Evolutionary conservation across 2,888 invertebrate species (phyloP).

Genomic region (Apocheima hispidaria): DNA sequence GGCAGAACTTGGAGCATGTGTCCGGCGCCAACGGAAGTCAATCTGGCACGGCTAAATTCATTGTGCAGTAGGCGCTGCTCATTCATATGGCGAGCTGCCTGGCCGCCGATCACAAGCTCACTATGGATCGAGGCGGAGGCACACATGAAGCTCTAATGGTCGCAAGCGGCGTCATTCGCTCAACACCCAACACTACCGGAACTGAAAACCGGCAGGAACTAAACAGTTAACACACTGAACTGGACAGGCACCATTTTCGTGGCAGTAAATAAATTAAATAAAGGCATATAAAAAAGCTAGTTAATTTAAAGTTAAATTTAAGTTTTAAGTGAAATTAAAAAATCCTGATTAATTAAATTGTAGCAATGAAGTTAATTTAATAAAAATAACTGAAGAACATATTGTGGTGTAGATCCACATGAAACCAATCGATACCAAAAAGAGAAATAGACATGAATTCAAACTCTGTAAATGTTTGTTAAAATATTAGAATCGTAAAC

Average conservation of each 20-base stretch:
- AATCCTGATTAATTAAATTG: too few relatives aligned
- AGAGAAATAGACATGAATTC: background rate
- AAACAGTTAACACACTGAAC: slow-evolving; percentile 68
- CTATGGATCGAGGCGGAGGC: slow-evolving; percentile 54
- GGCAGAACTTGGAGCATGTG: slow-evolving; percentile 70
- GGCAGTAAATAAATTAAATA: slow-evolving; percentile 2
- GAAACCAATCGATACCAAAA: background rate
- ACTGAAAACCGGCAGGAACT: slow-evolving; percentile 75
- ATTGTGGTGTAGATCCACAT: too few relatives aligned
- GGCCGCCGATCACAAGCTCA: slow-evolving; percentile 66
- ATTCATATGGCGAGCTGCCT: slow-evolving; percentile 71
- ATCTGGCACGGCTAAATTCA: slow-evolving; percentile 78
- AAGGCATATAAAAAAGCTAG: background rate
- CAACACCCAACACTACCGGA: slow-evolving; percentile 61
- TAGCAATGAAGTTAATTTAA: too few relatives aligned
- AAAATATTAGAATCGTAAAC: background rate
- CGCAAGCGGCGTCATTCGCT: slow-evolving; percentile 59
- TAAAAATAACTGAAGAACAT: too few relatives aligned
- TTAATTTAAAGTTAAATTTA: background rate
- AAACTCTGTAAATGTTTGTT: background rate
- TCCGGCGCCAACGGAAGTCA: slow-evolving; percentile 72
- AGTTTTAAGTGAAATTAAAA: too few relatives aligned
- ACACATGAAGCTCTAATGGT: slow-evolving; percentile 80
- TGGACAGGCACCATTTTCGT: slow-evolving; percentile 45
- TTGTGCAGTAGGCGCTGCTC: slow-evolving; percentile 69